phyloP scores from a whole-genome alignment of 2,797 vertebrate species.

The Naso thynnoides region DNA sequence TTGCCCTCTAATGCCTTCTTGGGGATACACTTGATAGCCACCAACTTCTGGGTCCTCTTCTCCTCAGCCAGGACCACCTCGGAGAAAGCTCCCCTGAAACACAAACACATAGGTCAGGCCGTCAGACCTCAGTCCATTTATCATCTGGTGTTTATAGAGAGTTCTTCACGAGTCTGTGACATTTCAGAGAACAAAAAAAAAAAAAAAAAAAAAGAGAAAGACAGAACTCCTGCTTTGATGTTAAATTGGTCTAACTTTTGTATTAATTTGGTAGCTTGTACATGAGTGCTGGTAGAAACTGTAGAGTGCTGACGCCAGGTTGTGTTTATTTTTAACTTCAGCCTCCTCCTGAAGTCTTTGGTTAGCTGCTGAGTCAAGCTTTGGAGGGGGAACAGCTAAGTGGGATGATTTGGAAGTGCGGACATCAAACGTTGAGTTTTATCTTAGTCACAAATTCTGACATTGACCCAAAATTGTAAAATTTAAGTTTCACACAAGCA shows the following conservation, averaged over 20 bases:
- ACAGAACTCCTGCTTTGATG: constrained; percentile 29
- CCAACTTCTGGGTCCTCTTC: constrained; percentile 91
- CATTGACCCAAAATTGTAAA: constrained; percentile 1
- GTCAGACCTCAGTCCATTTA: constrained; percentile 23
- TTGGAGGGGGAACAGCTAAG: constrained; percentile 38
- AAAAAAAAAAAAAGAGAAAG: neutral
- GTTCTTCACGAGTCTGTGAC: constrained; percentile 6
- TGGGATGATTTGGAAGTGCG: constrained; percentile 46
- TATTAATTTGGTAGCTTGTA: constrained; percentile 13
- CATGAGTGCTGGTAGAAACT: constrained; percentile 21
- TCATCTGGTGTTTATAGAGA: constrained; percentile 10
- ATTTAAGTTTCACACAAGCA: constrained; percentile 2
- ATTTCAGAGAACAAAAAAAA: neutral
- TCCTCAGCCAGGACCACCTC: constrained; percentile 97
- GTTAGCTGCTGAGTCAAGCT: constrained; percentile 52
- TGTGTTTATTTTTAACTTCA: constrained; percentile 62
- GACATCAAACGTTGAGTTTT: constrained; percentile 18
- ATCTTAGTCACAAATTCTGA: constrained; percentile 3
- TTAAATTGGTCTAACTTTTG: constrained; percentile 13
- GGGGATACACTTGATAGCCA: constrained; percentile 97
- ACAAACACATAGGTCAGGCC: constrained; percentile 52
- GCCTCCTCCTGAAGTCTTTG: constrained; percentile 37
- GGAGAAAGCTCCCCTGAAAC: constrained; percentile 94
- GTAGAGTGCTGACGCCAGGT: constrained; percentile 28
- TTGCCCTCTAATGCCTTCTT: constrained; percentile 97